Evolutionary conservation across 2,113 vertebrate genomes (phyloP).

Genomic region (Pithys albifrons): DNA sequence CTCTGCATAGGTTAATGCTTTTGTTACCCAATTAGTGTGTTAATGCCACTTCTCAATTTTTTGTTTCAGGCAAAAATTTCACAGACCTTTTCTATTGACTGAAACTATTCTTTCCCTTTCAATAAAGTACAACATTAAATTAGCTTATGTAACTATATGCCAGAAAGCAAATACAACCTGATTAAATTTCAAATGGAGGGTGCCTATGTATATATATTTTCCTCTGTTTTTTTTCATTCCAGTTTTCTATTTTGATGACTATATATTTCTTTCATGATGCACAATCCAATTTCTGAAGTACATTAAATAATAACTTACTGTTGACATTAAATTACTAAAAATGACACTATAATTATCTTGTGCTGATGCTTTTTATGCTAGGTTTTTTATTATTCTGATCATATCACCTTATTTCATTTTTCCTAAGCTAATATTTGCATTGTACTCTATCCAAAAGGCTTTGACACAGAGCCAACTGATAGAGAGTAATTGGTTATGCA

Average conservation of each 20-base stretch:
- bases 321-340: slow-evolving; percentile 12
- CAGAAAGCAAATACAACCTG: background rate
- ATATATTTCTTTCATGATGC: background rate
- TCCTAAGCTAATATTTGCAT: background rate
- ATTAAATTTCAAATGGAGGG: background rate
- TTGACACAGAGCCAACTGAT: background rate
- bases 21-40: background rate
- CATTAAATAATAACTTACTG: background rate
- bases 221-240: background rate
- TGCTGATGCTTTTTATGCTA: background rate
- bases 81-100: background rate
- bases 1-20: background rate
- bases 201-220: background rate
- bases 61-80: background rate
- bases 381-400: background rate
- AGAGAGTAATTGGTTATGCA: background rate
- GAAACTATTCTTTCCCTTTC: background rate
- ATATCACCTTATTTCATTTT: background rate
- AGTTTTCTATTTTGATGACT: background rate
- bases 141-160: accelerated
- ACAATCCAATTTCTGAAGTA: slow-evolving; percentile 1
- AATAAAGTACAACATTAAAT: background rate
- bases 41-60: background rate
- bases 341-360: background rate
- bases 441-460: background rate